phyloP scores from a whole-genome alignment of 2,888 invertebrate species.

The Zootermopsis nevadensis region DNA sequence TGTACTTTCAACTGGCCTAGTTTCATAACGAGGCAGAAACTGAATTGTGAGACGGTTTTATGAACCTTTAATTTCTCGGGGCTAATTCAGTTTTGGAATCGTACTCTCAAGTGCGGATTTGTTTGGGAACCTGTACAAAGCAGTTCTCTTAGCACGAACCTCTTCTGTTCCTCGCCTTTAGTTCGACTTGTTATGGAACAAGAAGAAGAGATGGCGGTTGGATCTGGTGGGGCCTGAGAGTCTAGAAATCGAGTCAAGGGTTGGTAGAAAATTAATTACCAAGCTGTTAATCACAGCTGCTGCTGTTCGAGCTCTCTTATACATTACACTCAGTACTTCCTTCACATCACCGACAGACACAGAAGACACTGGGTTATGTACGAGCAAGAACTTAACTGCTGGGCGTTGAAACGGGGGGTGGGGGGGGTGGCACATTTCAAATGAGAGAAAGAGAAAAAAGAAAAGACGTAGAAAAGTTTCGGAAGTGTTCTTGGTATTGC shows the following conservation, averaged over 20 bases:
- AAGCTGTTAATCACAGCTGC: conserved; percentile 48
- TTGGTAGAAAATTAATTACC: conserved; percentile 44
- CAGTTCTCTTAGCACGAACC: neutral
- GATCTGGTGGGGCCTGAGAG: neutral
- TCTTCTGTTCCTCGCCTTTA: neutral
- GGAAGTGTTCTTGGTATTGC: conserved; percentile 5
- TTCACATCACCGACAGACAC: conserved; percentile 3
- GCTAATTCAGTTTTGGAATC: too few species aligned
- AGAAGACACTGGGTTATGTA: conserved; percentile 11
- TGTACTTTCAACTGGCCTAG: too few species aligned
- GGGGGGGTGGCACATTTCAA: neutral
- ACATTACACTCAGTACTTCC: neutral
- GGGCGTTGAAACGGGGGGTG: too few species aligned
- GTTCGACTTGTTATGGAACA: neutral
- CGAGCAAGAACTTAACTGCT: too few species aligned
- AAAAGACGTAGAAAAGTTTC: conserved; percentile 2
- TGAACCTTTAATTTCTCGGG: too few species aligned
- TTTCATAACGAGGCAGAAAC: too few species aligned
- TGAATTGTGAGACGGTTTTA: too few species aligned
- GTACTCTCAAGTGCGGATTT: too few species aligned
- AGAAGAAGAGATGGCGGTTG: conserved; percentile 1
- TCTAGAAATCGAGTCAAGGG: conserved; percentile 19
- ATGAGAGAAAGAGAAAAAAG: neutral
- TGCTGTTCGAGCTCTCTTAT: neutral
- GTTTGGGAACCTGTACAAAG: neutral